Base-by-base conservation (phyloP, 92 coral and sea anemone genomes). In the Pocillopora meandrina region DNA sequence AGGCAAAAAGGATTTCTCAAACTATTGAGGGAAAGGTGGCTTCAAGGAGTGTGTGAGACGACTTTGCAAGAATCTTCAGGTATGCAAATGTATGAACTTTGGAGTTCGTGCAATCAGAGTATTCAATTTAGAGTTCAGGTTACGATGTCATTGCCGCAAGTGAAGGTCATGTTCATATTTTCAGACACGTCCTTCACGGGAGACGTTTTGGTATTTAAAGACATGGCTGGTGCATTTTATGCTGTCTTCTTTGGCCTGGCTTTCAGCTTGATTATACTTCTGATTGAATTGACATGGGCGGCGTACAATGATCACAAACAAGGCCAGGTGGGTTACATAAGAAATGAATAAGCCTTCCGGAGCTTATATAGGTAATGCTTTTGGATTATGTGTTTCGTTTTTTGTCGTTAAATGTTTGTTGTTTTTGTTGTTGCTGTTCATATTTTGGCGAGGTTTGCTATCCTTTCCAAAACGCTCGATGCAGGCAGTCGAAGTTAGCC, bases 211-310 rank as follows among this genome's bases (percentile, higher is more conserved):
- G 21, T 69, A 55, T 79, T 90, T 26, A 56, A 90, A 12, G 93
- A 90, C 75, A 90, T 90, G 93, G 84, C 86, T 47, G 93, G 93
- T 42, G 93, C 87, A 14, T 82, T 86, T 61, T 90, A 86, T 72
- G 84, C 77, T 16, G 82, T 87, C 9, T 33, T 86, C 61, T 61
- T 72, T 21, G 93, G 90, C 17, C 79, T 87, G 23, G 63, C 56
- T 2, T 9, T 83, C 77, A 87, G 90, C 61, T 61, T 87, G 35
- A 14, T 72, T 13, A 64, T 61, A 12, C 72, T 90, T 31, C 63
- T 79, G 33, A 59, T 81, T 15, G 90, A 90, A 65, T 57, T 80
- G 5, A 20, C 52, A 18, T 87, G 82, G 90, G 81, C 33, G 13
- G 75, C 90, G 33, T 56, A 55, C n/a, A 79, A 80, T 72, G 90